Conservation (phyloP, 2,113 vertebrate species). For the Sphyrna mokarran region DNA sequence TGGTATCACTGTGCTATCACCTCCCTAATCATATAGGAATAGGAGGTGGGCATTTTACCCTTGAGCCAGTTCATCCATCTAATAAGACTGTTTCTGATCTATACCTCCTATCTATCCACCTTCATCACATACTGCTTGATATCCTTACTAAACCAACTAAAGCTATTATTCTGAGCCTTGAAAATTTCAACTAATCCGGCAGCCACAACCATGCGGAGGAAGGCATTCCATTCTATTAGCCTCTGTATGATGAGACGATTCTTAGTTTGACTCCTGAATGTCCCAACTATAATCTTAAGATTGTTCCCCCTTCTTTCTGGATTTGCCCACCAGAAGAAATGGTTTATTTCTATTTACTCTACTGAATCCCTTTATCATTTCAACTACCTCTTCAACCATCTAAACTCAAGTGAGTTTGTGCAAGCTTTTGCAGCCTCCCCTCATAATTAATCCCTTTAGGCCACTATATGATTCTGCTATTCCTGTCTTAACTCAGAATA, state of each 20-base stretch:
- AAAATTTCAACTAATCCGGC: neutral
- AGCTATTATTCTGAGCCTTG: neutral
- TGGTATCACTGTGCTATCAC: too few relatives aligned
- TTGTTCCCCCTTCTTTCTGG: neutral
- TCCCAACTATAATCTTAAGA: neutral
- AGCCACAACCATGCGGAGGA: neutral
- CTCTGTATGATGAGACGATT: neutral
- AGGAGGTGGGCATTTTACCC: too few relatives aligned
- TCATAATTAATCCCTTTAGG: neutral
- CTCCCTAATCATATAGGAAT: neutral
- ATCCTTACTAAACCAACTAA: neutral
- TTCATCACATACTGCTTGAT: neutral
- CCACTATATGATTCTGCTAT: neutral
- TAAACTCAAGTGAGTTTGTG: neutral
- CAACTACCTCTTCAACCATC: neutral
- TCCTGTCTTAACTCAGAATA: too few relatives aligned
- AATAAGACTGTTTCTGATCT: neutral
- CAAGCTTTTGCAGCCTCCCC: neutral
- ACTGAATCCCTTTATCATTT: neutral
- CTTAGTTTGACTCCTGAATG: neutral
- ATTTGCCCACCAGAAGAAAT: neutral
- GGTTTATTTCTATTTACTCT: neutral
- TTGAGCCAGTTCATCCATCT: neutral
- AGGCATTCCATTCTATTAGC: neutral
- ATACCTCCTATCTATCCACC: neutral